A percentile compares a stretch with the other conserved stretches of the same genome.
These are phyloP conservation scores for Cantharis rustica DNA, from an alignment of 2,888 invertebrate genomes.

Conservation along the genomic window DNA sequence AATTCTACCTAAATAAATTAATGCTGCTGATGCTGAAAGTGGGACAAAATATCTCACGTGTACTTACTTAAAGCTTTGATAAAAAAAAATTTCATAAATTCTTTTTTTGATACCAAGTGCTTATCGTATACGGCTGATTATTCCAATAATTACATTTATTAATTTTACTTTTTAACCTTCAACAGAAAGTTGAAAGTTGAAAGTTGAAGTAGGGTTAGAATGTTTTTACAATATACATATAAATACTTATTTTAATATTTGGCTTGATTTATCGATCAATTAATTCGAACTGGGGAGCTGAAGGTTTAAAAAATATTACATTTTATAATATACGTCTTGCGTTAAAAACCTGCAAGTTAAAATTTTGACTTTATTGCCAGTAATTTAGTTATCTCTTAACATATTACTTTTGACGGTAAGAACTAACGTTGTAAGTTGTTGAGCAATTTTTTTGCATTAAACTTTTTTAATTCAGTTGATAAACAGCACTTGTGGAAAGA, in stretches of 20 bases:
- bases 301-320: neutral
- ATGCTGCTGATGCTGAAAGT: no score
- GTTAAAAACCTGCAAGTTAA: neutral
- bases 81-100: no score
- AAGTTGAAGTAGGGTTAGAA: no score
- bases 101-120: no score
- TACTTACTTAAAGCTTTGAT: no score
- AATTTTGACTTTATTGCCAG: neutral
- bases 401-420: neutral
- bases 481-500: neutral
- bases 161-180: no score
- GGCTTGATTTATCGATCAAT: neutral
- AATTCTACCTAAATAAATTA: no score
- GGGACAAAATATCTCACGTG: no score
- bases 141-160: no score
- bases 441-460: neutral
- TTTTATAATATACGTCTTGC: neutral
- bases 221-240: no score
- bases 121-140: no score
- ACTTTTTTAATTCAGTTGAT: neutral
- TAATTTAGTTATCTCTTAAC: neutral
- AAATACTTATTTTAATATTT: neutral
- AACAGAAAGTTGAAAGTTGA: no score
- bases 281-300: neutral
- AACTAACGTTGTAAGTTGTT: neutral